Conservation (phyloP, 2,113 vertebrate species). For the Mungos mungo region DNA sequence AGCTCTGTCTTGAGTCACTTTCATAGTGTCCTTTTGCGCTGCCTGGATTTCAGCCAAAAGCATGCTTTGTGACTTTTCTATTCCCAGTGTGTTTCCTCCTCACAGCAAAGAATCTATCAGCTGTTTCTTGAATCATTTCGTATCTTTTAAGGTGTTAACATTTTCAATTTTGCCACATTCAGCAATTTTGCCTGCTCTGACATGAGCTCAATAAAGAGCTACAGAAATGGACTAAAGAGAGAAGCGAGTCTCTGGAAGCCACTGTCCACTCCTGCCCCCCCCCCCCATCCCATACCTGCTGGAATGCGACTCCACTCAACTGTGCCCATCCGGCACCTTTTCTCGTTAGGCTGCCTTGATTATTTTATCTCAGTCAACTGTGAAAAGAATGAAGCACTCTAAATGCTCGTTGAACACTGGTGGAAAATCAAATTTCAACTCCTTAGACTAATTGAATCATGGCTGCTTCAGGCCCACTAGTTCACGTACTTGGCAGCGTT, state of each 20-base stretch:
- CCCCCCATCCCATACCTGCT: not conserved
- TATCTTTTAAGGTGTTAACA: conserved; percentile 37
- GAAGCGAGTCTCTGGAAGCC: not conserved
- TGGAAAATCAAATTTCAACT: conserved; percentile 12
- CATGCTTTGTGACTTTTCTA: conserved; percentile 5
- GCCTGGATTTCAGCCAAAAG: not conserved
- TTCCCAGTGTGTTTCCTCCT: not conserved
- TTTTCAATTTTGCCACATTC: conserved; percentile 39
- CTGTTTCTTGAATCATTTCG: conserved; percentile 40
- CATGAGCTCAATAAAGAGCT: not conserved
- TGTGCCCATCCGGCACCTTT: not conserved
- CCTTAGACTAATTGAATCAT: not conserved
- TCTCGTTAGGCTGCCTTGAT: not conserved
- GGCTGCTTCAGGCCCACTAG: not conserved
- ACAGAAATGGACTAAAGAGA: not conserved
- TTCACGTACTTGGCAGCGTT: not conserved
- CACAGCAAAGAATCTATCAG: conserved; percentile 24
- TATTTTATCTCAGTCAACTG: not conserved
- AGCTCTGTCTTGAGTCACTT: not conserved
- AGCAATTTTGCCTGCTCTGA: conserved; percentile 34
- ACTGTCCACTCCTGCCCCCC: not conserved
- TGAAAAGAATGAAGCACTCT: not conserved
- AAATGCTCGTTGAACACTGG: not conserved
- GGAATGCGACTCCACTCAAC: not conserved
- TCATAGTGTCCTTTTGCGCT: not conserved